Base-by-base conservation (phyloP, 2,113 vertebrate genomes). In the Neogobius melanostomus region DNA sequence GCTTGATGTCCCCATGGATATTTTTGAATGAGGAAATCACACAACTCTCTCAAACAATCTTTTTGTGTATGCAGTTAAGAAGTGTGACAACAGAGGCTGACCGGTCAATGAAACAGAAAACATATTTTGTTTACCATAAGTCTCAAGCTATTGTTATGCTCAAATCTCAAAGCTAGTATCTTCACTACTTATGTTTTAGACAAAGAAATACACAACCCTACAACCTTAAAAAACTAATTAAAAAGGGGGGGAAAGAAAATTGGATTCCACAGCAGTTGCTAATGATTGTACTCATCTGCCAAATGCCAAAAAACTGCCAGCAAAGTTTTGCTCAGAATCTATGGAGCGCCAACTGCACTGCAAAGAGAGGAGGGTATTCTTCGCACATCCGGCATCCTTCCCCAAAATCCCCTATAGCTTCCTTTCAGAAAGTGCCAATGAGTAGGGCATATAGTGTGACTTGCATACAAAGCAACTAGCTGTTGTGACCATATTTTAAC, bases 251-350 rank as follows among this genome's bases (percentile, higher is more conserved):
- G 7, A 8, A 4, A 17, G 5, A 17, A 8, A 6, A 8, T 8
- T 54, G 8, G 8, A 54, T 54, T 16, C n/a, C 16, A 16, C 52
- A 54, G 52, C 8, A 57, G 21, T 10, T 16, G 11, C 64, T 72
- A 57, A 16, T 61, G 65, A 64, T 1, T 62, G 45, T 15, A 51
- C 71, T 59, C 36, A 50, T 42, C 11, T 48, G 53, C 12, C 21
- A 45, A 53, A 62, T 11, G 42, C 59, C 60, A 46, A 66, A 63
- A 54, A 15, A 46, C 59, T 62, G 63, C 69, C 52, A 70, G 45
- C 46, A 81, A 79, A 61, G 45, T 74, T 71, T 42, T n/a, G 17
- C 65, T 73, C 51, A 69, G 28, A 42, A 50, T 74, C 36, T 45
- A 67, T 60, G 49, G 15, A 36, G 11, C 61, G 56, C 44, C 69